Evolutionary conservation across 2,113 vertebrate genomes (phyloP), one percentile per base, ranked within the genome.

Genomic region (Hucho hucho): DNA sequence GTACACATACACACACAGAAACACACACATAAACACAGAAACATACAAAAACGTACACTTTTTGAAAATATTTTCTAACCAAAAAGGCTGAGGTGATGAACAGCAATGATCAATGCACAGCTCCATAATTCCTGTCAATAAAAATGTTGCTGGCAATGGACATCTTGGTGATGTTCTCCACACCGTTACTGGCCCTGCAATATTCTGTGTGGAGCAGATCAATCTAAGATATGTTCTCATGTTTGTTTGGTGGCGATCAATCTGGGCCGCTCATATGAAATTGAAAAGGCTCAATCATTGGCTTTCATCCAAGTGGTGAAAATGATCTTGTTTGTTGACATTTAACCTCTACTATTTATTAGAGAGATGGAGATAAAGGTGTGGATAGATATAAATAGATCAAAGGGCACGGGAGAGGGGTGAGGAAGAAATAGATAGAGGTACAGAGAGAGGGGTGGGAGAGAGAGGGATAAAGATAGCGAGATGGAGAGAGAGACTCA

Each of bases 91-190:
- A 26, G 28, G 77, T 73, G 70, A 76, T 75, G 22, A 47, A 70
- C 61, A 14, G 73, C 28, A 4, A 26, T n/a, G 9, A 18, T 43
- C 56, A 32, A 74, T 64, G 53, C 16, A 68, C 66, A 14, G 69
- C 14, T 80, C 80, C 65, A 76, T 84, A 49, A 61, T 43, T 49
- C 5, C 6, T n/a, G n/a, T 81, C 77, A 83, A 49, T 72, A 73
- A 75, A 64, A 84, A 71, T 18, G 69, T 76, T 70, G 4, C 24
- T 22, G 24, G 26, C 26, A 77, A 75, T 75, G 63, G 56, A 77
- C 78, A 43, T 72, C 26, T 72, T 65, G 26, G 84, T 84, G 68
- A 20, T 56, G 29, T 58, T 67, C 49, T 53, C 20, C 4, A 20
- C n/a, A 61, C 14, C 24, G n/a, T 22, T 69, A 67, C 61, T 77